Base-by-base conservation (phyloP, 2,113 vertebrate species). In the Chlorodrepanis virens region DNA sequence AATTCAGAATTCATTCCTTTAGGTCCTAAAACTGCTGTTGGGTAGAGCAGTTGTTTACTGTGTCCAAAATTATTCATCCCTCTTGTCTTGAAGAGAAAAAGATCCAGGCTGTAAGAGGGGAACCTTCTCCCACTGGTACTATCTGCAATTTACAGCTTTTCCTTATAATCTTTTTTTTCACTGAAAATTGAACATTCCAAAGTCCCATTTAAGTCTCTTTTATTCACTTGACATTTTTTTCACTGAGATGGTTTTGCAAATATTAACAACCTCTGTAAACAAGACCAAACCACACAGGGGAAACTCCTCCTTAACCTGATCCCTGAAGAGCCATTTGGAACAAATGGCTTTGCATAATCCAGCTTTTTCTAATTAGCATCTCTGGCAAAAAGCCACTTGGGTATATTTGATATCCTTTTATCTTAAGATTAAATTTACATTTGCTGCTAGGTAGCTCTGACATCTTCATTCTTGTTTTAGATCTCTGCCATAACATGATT, bases 291-390 rank as follows among this genome's bases (percentile, higher is more conserved):
- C 90, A 61, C 95, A 64, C 18, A 86, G 91, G 89, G 90, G 78
- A 88, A 93, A 47, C 3, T 57, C 79, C 57, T 91, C 81, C 90
- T 95, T 94, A 95, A 44, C 87, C 88, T 79, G 47, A 17, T 94
- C 95, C 76, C 93, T 52, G 28, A 91, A 95, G 88, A 96, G 71
- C 91, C 90, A 67, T 96, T 91, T 93, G 68, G 59, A 90, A 83
- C 95, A 92, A 91, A 95, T 39, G 87, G 67, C 54, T 93, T 47
- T 93, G 83, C 72, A 49, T 88, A 88, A 90, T 81, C 72, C 54
- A 71, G 40, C 44, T 87, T 83, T 95, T 95, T 64, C 95, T 94
- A 96, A 97, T 97, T 94, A 96, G 88, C 91, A 94, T 95, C 94
- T 75, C 59, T 92, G 94, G 86, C 94, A 97, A 96, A 61, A 95